These are phyloP conservation scores for Merluccius polli DNA, from an alignment of 2,797 vertebrate species.

Conservation along the genomic window DNA sequence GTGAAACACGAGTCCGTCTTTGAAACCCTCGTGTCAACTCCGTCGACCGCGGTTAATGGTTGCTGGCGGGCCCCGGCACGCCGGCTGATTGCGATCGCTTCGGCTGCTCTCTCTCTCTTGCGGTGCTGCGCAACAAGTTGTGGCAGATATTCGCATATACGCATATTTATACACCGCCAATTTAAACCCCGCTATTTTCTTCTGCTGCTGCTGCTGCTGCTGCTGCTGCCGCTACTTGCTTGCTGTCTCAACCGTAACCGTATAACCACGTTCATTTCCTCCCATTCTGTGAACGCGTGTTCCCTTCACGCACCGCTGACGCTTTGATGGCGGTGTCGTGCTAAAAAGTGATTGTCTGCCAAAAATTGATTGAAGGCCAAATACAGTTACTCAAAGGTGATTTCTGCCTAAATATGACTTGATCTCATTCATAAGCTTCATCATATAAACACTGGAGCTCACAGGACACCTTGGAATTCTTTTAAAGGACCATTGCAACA, in stretches of 20 bases:
- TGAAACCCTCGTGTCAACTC: slow-evolving; percentile 51
- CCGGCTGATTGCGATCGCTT: slow-evolving; percentile 37
- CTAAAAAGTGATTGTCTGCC: too few species aligned
- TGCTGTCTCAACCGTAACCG: slow-evolving; percentile 41
- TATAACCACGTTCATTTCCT: slow-evolving; percentile 64
- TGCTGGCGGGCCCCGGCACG: slow-evolving; percentile 29
- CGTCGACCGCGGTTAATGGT: slow-evolving; percentile 34
- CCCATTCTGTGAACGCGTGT: slow-evolving; percentile 51
- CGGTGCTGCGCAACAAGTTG: background rate
- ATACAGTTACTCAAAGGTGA: too few species aligned
- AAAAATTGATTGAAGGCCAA: too few species aligned
- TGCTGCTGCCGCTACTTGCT: slow-evolving; percentile 9
- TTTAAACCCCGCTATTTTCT: slow-evolving; percentile 35
- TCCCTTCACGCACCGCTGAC: slow-evolving; percentile 52
- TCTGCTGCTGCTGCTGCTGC: background rate
- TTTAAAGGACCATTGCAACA: too few species aligned
- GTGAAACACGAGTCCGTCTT: slow-evolving; percentile 44
- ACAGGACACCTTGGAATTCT: too few species aligned
- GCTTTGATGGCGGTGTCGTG: slow-evolving; percentile 30
- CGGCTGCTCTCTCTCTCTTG: slow-evolving; percentile 1
- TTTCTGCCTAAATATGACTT: too few species aligned
- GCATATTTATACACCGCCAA: background rate
- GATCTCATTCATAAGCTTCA: too few species aligned
- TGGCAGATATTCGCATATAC: background rate
- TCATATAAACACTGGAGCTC: too few species aligned